Base-by-base conservation (phyloP, 2,888 invertebrate genomes). In the Drosophila fulvimacula region DNA sequence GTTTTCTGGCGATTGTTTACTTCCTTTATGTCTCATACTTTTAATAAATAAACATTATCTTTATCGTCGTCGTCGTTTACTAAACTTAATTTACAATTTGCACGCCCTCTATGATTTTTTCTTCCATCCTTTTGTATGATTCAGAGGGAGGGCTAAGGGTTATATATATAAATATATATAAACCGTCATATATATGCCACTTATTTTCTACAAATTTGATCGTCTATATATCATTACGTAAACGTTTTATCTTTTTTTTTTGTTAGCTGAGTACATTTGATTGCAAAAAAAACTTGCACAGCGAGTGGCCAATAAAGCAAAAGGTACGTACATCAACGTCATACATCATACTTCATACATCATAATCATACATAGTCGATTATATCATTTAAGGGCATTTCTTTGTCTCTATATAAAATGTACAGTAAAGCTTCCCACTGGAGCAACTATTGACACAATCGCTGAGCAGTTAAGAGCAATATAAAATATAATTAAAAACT, bases 141-240 rank as follows among this genome's bases (percentile, higher is more conserved):
- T 72, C 58, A 55, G 67, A 27, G 39, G 11, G 42, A 21, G 15
- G 32, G 42, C 17, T 59, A 41, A 24, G 38, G 51, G 59, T 57
- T 59, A 70, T 48, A 69, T 62, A 66, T 48, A n/a, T n/a, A n/a
- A n/a, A 56, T 41, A 38, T 46, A 38, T 36, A 52, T 51, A 36
- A 24, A 36, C 11, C 13, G 11, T 36, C 34, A 51, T 51, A 48
- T 30, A 48, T 48, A 70, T 86, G 82, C 72, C 70, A 60, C 74
- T 83, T 83, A 84, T 72, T 58, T 60, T 49, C 82, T 83, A 83
- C 42, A 69, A 84, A 83, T 83, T 87, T 83, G 83, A 84, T 87
- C 83, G 79, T 84, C 79, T 81, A 76, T 81, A 64, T 76, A 76
- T 81, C 51, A 58, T 69, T 72, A 73, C 66, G 70, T 77, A 75